phyloP scores from a whole-genome alignment of 1,140 invertebrate genomes.

The Drosophila ficusphila region DNA sequence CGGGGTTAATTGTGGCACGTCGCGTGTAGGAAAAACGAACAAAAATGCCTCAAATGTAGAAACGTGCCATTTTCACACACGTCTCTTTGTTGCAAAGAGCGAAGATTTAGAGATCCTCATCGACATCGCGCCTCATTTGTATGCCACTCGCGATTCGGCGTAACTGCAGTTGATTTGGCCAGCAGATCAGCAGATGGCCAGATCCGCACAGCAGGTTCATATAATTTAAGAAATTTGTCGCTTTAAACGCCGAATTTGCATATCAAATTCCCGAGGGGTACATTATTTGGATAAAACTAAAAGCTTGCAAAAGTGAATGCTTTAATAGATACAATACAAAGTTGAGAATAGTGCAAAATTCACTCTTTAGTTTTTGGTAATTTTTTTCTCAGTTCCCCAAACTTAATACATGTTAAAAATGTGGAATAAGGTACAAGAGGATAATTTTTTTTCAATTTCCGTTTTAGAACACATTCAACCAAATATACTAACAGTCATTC shows the following conservation, averaged over 20 bases:
- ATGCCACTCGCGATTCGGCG: constrained; percentile 20
- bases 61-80: constrained; percentile 78
- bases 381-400: too few relatives aligned
- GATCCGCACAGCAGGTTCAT: constrained; percentile 42
- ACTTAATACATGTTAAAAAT: too few relatives aligned
- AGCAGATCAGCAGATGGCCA: constrained; percentile 33
- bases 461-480: too few relatives aligned
- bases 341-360: too few relatives aligned
- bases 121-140: constrained; percentile 42
- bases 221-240: constrained; percentile 41
- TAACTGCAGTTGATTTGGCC: constrained; percentile 40
- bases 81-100: constrained; percentile 50
- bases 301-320: too few relatives aligned
- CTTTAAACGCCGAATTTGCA: constrained; percentile 30
- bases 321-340: too few relatives aligned
- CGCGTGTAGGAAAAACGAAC: constrained; percentile 55
- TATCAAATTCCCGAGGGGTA: neutral
- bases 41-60: constrained; percentile 69
- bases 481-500: neutral
- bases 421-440: too few relatives aligned
- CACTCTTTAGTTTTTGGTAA: too few relatives aligned
- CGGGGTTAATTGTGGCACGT: constrained; percentile 72
- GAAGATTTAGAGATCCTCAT: constrained; percentile 48
- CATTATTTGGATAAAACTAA: too few relatives aligned
- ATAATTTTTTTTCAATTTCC: too few relatives aligned